These are phyloP conservation scores for Ficedula albicollis DNA, from an alignment of 2,797 vertebrate genomes.

Conservation along the genomic window DNA sequence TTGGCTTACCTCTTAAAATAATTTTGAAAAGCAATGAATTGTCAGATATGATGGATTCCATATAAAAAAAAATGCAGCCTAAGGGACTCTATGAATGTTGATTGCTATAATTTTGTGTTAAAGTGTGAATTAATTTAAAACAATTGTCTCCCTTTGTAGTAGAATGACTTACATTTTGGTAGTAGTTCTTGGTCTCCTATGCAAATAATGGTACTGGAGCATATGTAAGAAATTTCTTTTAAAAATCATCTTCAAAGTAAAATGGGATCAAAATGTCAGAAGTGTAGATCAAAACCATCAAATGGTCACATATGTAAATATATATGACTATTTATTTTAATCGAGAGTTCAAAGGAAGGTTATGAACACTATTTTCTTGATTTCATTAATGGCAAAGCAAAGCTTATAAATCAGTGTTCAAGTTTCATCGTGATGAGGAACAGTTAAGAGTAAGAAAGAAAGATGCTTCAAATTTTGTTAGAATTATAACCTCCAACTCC, in stretches of 20 bases:
- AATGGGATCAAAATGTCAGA: conserved; percentile 50
- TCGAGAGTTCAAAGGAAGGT: conserved; percentile 55
- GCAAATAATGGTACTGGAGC: conserved; percentile 42
- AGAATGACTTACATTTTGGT: neutral
- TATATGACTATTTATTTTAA: conserved; percentile 28
- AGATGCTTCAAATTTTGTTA: neutral
- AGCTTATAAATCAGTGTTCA: conserved; percentile 3
- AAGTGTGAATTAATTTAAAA: conserved; percentile 36
- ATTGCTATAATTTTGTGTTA: neutral
- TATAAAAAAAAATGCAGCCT: neutral
- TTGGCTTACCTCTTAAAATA: neutral
- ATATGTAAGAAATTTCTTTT: conserved; percentile 39
- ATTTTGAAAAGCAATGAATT: conserved; percentile 17
- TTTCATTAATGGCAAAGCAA: conserved; percentile 45
- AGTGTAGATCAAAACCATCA: conserved; percentile 43
- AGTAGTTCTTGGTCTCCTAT: neutral
- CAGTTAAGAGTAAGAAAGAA: neutral
- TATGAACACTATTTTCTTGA: conserved; percentile 22
- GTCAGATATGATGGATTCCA: neutral
- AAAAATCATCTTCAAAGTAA: conserved; percentile 64
- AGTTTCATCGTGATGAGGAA: neutral
- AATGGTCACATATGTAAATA: conserved; percentile 5
- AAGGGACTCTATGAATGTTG: neutral
- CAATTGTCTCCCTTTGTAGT: neutral
- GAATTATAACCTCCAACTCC: neutral